Percentiles rank a stretch among this genome's conserved stretches.
Evolutionary conservation across 2,113 vertebrate species (phyloP).

Genomic region (Capricornis sumatraensis): DNA sequence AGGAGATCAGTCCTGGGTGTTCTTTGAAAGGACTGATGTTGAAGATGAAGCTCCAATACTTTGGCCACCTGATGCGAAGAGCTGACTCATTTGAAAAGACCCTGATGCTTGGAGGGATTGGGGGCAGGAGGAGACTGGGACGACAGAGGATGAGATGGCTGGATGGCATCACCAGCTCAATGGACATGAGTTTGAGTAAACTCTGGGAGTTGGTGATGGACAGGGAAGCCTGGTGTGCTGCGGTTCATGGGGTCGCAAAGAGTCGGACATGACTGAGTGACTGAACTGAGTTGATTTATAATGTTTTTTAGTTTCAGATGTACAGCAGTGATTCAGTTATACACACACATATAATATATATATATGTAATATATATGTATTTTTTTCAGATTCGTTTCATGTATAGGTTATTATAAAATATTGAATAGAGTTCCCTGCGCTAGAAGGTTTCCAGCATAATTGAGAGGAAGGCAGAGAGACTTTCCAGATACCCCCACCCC

Average conservation of each 20-base stretch:
- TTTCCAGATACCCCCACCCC: not conserved
- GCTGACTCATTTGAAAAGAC: not conserved
- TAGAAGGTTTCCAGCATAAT: not conserved
- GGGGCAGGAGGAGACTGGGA: not conserved
- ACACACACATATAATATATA: not conserved
- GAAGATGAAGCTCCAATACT: rapidly evolving
- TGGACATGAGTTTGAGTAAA: not conserved
- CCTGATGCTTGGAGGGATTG: not conserved
- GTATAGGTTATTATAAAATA: not conserved
- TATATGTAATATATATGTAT: not conserved
- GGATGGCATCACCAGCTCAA: not conserved
- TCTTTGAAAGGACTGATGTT: not conserved
- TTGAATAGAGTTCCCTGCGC: not conserved
- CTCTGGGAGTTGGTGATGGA: not conserved
- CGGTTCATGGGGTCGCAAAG: rapidly evolving
- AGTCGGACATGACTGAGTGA: rapidly evolving
- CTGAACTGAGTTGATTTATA: not conserved
- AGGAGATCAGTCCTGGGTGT: not conserved
- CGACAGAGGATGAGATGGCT: not conserved
- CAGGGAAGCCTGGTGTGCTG: not conserved
- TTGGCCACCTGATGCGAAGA: not conserved
- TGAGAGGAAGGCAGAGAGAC: not conserved
- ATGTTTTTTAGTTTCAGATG: not conserved
- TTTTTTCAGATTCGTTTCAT: not conserved
- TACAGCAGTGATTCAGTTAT: not conserved